Evolutionary conservation across 2,888 invertebrate genomes (phyloP), one percentile per base, ranked within the genome.

Genomic region (Anaspis maculata): DNA sequence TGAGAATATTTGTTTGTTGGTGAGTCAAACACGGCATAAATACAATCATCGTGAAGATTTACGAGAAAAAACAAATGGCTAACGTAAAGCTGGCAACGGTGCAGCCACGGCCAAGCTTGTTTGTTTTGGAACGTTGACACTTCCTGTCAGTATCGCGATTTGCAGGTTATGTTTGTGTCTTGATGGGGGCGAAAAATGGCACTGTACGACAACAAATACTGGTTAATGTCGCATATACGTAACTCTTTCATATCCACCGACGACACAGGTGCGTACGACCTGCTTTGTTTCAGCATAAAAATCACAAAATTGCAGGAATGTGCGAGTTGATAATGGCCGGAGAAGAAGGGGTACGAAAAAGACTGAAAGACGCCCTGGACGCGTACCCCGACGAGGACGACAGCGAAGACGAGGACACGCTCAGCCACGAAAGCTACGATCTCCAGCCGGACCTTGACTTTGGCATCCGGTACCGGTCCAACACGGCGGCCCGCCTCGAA

Each of bases 171-270:
- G n/a, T n/a, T n/a, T n/a, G n/a, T n/a, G n/a, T n/a, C n/a, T n/a
- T n/a, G n/a, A n/a, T n/a, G n/a, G n/a, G n/a, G n/a, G n/a, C n/a
- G n/a, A n/a, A n/a, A n/a, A 13, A 95, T 95, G 95, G 94, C 94
- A 48, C 79, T 91, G 44, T 94, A 91, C 65, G 92, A 95, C 64
- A 90, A 95, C 67, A 83, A 83, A 64, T 83, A 85, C 53, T 95
- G 94, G 85, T 72, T 96, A 27, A 72, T 95, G 30, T 86, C 90
- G 38, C 90, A 94, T 66, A 89, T 95, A 46, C 74, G 90, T 35
- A 91, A 94, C 65, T 91, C 92, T 6, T 96, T 92, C 66, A 88
- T 95, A 58, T 87, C 90, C 13, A 89, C 91, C 13, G 95, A 96
- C 69, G 94, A 95, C 66, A 91, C 94, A 51, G 66, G 66, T 66